Percentiles rank a stretch among this genome's conserved stretches.
Evolutionary conservation across 92 coral and sea anemone species (phyloP).

Genomic region (Porites evermanni): DNA sequence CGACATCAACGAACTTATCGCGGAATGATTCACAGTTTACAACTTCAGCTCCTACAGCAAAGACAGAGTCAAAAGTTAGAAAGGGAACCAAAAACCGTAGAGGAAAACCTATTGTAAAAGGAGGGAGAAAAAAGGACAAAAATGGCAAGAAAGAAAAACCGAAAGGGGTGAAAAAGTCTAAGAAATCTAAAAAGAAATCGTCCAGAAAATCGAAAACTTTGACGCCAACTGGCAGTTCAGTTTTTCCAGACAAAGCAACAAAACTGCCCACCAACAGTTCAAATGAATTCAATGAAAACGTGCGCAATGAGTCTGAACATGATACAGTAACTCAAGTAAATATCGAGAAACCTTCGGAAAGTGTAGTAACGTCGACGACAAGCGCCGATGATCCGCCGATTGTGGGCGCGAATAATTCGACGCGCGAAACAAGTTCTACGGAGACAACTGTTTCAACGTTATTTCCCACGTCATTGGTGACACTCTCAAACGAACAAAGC

Average conservation of each 20-base stretch:
- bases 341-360: neutral
- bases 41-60: neutral
- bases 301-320: neutral
- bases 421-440: neutral
- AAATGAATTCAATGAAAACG: neutral
- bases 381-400: conserved; percentile 1
- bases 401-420: neutral
- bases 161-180: conserved; percentile 14
- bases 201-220: neutral
- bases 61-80: neutral
- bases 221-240: neutral
- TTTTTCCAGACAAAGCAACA: neutral
- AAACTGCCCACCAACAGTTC: neutral
- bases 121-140: neutral
- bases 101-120: neutral
- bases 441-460: neutral
- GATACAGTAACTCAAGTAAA: neutral
- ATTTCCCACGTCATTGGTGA: neutral
- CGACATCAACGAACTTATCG: neutral
- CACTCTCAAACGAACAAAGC: neutral
- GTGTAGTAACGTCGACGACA: neutral
- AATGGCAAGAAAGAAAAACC: conserved; percentile 1
- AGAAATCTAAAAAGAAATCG: conserved; percentile 7
- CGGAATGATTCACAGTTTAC: neutral
- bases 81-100: neutral